Evolutionary conservation across 37 sponge, comb jelly and placozoan genomes (phyloP), one percentile per base, ranked within the genome.

Genomic region (Sycon ciliatum): DNA sequence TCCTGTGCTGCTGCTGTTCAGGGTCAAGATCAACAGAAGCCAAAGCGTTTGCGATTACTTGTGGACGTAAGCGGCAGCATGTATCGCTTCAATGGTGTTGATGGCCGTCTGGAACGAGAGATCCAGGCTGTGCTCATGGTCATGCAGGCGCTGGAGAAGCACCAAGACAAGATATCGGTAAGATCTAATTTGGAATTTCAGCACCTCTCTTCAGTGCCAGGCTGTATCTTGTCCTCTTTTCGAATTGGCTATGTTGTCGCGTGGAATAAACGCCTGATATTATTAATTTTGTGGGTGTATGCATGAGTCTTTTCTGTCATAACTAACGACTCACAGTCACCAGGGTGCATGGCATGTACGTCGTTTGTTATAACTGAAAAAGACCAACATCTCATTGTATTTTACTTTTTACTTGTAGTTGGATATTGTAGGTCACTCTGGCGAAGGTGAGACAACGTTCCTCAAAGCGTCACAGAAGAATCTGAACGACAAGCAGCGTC

Each of bases 1-100:
- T 34, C 34, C 57, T 33, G 0, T 1, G 3, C 36, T 23, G 23
- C 24, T 23, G 26, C 9, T 28, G 2, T 54, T 1, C 57, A 82
- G 83, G 73, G 78, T 28, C 31, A 56, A 20, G 75, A 73, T 30
- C 82, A 80, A 38, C 40, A 79, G 39, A 75, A 77, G 3, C 86
- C 89, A 0, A 92, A 85, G 37, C 76, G 69, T 18, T 73, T 92
- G 63, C 64, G 83, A 22, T 78, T 92, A 22, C 80, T 87, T n/a
- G 89, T 87, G 16, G 93, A 92, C 38, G 89, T 92, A 27, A 87
- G 89, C 78, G 93, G 89, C 24, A 92, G 93, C 73, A 92, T 92
- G 93, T 92, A 87, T 72, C 69, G 93, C 39, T 92, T 92, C 60
- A 92, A 92, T 73, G 80, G 86, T 4, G 55, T 84, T 7, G 93